phyloP scores from a whole-genome alignment of 2,797 vertebrate species.

The Gymnoscopelus braueri region DNA sequence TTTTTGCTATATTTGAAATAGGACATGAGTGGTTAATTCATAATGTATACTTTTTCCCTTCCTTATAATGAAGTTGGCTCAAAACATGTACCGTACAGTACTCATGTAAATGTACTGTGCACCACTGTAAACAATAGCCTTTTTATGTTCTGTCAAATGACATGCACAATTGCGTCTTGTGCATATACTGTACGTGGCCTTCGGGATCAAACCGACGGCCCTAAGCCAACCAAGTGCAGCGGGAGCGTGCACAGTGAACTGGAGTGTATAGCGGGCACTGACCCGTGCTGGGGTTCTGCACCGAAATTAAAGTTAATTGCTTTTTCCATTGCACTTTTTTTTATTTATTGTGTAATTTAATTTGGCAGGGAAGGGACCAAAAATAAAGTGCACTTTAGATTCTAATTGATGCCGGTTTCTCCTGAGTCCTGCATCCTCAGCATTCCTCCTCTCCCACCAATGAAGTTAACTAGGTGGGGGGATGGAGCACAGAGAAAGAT shows the following conservation, averaged over 20 bases:
- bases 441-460: constrained; percentile 65
- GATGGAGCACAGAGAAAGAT: constrained; percentile 33
- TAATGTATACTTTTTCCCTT: too few species aligned
- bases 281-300: constrained; percentile 64
- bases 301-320: constrained; percentile 79
- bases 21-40: too few species aligned
- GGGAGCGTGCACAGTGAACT: constrained; percentile 24
- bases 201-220: constrained; percentile 31
- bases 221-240: constrained; percentile 14
- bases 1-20: too few species aligned
- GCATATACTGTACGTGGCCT: too few species aligned
- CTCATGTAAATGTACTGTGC: too few species aligned
- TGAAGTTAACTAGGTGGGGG: constrained; percentile 64
- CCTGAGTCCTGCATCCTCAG: constrained; percentile 72
- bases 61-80: too few species aligned
- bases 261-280: constrained; percentile 49
- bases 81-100: too few species aligned
- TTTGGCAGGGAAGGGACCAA: constrained; percentile 69
- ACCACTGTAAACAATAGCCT: too few species aligned
- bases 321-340: constrained; percentile 62
- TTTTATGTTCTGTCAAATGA: too few species aligned
- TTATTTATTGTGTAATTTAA: constrained; percentile 81
- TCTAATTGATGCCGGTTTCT: constrained; percentile 77
- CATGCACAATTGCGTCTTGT: too few species aligned
- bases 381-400: constrained; percentile 80